phyloP scores from a whole-genome alignment of 2,113 vertebrate genomes.

The Hydropotes inermis region DNA sequence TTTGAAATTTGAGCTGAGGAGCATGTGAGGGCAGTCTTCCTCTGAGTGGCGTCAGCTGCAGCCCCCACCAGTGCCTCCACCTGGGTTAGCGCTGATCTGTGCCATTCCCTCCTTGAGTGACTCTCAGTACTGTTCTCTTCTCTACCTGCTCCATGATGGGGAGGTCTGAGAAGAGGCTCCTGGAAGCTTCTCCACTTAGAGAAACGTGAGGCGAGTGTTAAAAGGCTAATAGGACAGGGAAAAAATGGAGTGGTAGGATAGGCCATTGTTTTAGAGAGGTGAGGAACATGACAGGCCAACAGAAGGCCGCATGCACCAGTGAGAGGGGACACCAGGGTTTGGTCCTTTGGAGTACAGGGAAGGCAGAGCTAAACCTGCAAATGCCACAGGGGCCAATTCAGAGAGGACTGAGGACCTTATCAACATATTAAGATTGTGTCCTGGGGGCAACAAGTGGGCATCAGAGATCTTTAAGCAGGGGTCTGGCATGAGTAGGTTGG shows the following conservation, averaged over 20 bases:
- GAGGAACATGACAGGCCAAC: rapidly evolving
- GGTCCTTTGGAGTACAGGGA: neutral
- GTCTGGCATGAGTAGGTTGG: neutral
- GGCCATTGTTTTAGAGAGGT: neutral
- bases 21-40: rapidly evolving
- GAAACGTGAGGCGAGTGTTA: neutral
- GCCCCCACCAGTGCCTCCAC: rapidly evolving
- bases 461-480: neutral
- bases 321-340: neutral
- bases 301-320: neutral
- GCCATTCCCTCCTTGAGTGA: rapidly evolving
- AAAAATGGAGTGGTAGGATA: neutral
- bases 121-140: neutral
- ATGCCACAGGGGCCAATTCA: neutral
- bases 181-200: neutral
- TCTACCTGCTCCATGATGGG: neutral
- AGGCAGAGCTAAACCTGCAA: neutral
- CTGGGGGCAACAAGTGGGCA: neutral
- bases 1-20: neutral
- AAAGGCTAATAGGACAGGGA: neutral
- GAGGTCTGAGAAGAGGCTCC: neutral
- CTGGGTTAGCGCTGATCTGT: neutral
- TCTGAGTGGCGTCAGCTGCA: neutral
- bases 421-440: neutral
- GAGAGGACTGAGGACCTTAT: neutral